Evolutionary conservation across 1,140 invertebrate genomes (phyloP).

Genomic region (Drosophila littoralis): DNA sequence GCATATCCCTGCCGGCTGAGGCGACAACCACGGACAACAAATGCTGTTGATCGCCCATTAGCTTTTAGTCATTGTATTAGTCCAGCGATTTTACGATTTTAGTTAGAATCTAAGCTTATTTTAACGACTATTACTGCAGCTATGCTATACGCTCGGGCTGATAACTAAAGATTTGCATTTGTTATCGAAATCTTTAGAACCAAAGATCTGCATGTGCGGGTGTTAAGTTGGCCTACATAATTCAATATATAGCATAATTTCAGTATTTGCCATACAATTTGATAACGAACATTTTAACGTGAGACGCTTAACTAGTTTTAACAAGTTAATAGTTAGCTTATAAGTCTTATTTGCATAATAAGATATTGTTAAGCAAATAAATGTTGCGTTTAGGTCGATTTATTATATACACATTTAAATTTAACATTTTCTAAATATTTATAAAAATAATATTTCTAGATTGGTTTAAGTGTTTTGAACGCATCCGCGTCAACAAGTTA

Average conservation of each 20-base stretch:
- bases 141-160: slow-evolving; percentile 4
- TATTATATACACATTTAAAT: slow-evolving; percentile 17
- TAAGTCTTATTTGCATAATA: background rate
- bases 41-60: slow-evolving; percentile 23
- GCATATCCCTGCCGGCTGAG: slow-evolving; percentile 13
- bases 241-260: slow-evolving; percentile 9
- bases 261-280: slow-evolving; percentile 62
- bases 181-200: background rate
- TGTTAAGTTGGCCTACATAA: background rate
- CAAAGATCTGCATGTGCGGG: background rate
- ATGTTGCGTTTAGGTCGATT: slow-evolving; percentile 21
- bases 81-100: slow-evolving; percentile 66
- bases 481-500: slow-evolving; percentile 8
- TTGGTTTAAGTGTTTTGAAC: slow-evolving; percentile 19
- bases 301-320: slow-evolving; percentile 61
- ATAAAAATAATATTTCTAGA: slow-evolving; percentile 25
- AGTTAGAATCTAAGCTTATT: slow-evolving; percentile 61
- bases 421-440: slow-evolving; percentile 23
- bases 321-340: slow-evolving; percentile 2
- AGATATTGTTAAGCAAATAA: slow-evolving; percentile 12
- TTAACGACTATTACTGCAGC: slow-evolving; percentile 35
- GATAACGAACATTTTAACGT: slow-evolving; percentile 42
- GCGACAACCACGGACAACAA: slow-evolving; percentile 22
- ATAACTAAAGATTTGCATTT: background rate
- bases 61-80: slow-evolving; percentile 35